A percentile compares a stretch with the other conserved stretches of the same genome.
phyloP scores from a whole-genome alignment of 2,113 vertebrate genomes.

The Saccopteryx leptura region DNA sequence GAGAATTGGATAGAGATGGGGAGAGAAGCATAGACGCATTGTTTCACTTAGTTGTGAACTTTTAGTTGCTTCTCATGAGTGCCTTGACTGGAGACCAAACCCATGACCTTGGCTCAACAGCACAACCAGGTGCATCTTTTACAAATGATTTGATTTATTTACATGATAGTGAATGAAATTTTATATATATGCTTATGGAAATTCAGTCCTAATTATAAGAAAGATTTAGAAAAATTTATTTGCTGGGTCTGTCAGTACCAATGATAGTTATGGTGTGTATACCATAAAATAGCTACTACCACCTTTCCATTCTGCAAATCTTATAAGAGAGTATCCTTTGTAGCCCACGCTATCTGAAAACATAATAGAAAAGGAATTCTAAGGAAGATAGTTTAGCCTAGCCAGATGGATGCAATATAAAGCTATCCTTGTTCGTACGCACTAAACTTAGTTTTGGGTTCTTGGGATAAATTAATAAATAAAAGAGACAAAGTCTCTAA shows the following conservation, averaged over 20 bases:
- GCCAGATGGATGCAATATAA: not conserved
- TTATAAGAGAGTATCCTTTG: not conserved
- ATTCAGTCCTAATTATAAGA: conserved; percentile 6
- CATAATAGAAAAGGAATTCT: not conserved
- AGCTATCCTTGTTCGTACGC: not conserved
- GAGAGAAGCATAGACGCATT: too few relatives aligned
- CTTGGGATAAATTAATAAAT: not conserved
- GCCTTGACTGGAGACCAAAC: too few relatives aligned
- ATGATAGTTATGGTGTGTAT: not conserved
- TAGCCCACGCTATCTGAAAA: not conserved
- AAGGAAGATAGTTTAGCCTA: not conserved
- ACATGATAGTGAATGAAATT: not conserved
- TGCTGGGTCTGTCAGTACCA: not conserved
- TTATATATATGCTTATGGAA: conserved; percentile 12
- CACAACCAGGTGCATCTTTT: not conserved
- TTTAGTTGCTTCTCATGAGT: too few relatives aligned
- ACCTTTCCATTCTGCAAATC: not conserved
- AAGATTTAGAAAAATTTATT: not conserved
- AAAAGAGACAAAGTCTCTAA: not conserved
- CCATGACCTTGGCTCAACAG: not conserved
- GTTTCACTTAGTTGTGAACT: too few relatives aligned
- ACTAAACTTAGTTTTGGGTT: not conserved
- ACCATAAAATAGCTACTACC: not conserved
- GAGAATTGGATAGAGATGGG: too few relatives aligned
- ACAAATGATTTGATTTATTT: conserved; percentile 7